A percentile compares a stretch with the other conserved stretches of the same genome.
phyloP scores from a whole-genome alignment of 2,797 vertebrate genomes.

The Cuniculus paca region DNA sequence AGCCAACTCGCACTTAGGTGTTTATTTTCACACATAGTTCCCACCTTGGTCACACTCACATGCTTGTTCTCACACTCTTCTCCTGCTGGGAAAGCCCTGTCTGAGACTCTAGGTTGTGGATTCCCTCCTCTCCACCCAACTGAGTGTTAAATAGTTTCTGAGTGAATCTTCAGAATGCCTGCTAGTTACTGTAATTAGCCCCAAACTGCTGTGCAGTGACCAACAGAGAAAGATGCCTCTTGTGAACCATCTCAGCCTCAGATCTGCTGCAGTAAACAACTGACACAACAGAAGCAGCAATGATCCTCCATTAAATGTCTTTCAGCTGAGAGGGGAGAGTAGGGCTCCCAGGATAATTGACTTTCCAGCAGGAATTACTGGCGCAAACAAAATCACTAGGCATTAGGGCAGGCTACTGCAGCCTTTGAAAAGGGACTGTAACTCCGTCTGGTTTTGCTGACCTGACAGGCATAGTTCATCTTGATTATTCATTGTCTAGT shows the following conservation, averaged over 20 bases:
- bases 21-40: slow-evolving; percentile 75
- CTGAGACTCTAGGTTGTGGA: slow-evolving; percentile 66
- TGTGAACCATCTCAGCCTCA: slow-evolving; percentile 61
- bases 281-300: slow-evolving; percentile 87
- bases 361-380: slow-evolving; percentile 90
- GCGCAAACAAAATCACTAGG: slow-evolving; percentile 87
- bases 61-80: slow-evolving; percentile 65
- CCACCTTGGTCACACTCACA: not conserved
- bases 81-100: slow-evolving; percentile 59
- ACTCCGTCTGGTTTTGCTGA: slow-evolving; percentile 81
- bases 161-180: slow-evolving; percentile 67
- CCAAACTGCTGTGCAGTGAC: slow-evolving; percentile 6
- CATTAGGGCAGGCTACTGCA: slow-evolving; percentile 85
- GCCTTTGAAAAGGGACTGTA: slow-evolving; percentile 68
- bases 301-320: slow-evolving; percentile 77
- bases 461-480: slow-evolving; percentile 81
- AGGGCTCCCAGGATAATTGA: slow-evolving; percentile 87
- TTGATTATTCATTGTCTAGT: slow-evolving; percentile 81
- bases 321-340: slow-evolving; percentile 75
- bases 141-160: slow-evolving; percentile 62
- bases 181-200: slow-evolving; percentile 75
- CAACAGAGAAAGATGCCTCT: slow-evolving; percentile 69
- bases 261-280: slow-evolving; percentile 84
- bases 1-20: slow-evolving; percentile 58
- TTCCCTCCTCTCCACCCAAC: slow-evolving; percentile 47